Evolutionary conservation across 2,888 invertebrate genomes (phyloP), one percentile per base, ranked within the genome.

Genomic region (Andricus curvator): DNA sequence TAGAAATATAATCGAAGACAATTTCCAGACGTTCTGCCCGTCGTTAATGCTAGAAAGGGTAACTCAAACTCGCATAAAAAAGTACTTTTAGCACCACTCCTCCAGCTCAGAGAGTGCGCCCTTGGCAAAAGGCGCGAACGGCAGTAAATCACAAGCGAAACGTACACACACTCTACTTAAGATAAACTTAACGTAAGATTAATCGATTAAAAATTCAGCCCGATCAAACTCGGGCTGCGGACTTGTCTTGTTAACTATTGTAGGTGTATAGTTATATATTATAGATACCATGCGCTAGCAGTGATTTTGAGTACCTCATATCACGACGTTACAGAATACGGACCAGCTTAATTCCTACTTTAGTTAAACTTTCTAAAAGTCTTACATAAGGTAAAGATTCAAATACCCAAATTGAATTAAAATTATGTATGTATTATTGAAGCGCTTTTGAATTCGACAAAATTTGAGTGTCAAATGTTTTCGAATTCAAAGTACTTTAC

Each of bases 241-340:
- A 91, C 88, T 91, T 91, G 90, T 90, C 90, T 91, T 91, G 91
- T 92, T 92, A 91, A 91, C 90, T 91, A 92, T 88, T 92, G 89
- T 91, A 92, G 89, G 88, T 90, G 88, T 89, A 89, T 90, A 89
- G 88, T 88, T 89, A 89, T 85, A 85, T 85, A 87, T 87, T 87
- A 80, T 80, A 81, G 79, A 88, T 90, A 87, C 88, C 89, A 89
- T 89, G 88, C 83, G 83, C 85, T 84, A 90, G 89, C 89, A 90
- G 86, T 90, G 89, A 88, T 89, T 89, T 90, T 90, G 84, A 83
- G 84, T 77, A 78, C n/a, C 78, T 66, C 65, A 74, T 74, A 74
- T 74, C 74, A 74, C 74, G 56, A 74, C 74, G 70, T 29, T 70
- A 70, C 56, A 29, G 29, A 74, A 56, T 56, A 74, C 51, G 74